Base-by-base conservation (phyloP, 2,113 vertebrate genomes). In the Dromaius novaehollandiae region DNA sequence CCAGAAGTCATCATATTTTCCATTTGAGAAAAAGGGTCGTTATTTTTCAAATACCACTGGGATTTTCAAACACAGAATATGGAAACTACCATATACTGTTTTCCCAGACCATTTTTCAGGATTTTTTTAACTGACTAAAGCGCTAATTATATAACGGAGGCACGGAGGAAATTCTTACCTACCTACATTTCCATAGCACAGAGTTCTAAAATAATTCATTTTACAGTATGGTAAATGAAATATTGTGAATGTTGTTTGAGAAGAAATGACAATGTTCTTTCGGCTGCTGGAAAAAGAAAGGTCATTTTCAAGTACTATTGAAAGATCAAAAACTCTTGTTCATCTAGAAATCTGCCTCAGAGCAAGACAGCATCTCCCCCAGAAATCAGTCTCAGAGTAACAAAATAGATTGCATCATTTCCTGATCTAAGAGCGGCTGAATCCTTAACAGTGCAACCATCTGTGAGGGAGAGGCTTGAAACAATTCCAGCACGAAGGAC, bases 391-490 rank as follows among this genome's bases (percentile, higher is more conserved):
- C 78, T 80, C 68, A 46, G 82, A 81, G 76, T 50, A 97, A 96
- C 94, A 95, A 97, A 95, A 84, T 46, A 94, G 91, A 96, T 97
- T 97, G 91, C 95, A 95, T 97, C 93, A 97, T 95, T 97, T 97
- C 97, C 97, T 93, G 93, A 76, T 93, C 94, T 91, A 86, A 96
- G 90, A 94, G 84, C 68, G 73, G 88, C 89, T 0, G 22, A 88
- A 56, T 91, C 88, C 93, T 97, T 96, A 97, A 97, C 97, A 91
- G 97, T 90, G 94, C 95, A 96, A 76, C 97, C 96, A 97, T 97
- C 96, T 97, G 96, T 95, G 94, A 91, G 96, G 80, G 76, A 84
- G 93, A 97, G 95, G 48, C 56, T 86, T 97, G 97, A 97, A 95
- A 95, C 7, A 0, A 84, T 96, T 97, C 97, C 97, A 97, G 75